Base-by-base conservation (phyloP, 2,888 invertebrate genomes). In the Ephialtes manifestator region DNA sequence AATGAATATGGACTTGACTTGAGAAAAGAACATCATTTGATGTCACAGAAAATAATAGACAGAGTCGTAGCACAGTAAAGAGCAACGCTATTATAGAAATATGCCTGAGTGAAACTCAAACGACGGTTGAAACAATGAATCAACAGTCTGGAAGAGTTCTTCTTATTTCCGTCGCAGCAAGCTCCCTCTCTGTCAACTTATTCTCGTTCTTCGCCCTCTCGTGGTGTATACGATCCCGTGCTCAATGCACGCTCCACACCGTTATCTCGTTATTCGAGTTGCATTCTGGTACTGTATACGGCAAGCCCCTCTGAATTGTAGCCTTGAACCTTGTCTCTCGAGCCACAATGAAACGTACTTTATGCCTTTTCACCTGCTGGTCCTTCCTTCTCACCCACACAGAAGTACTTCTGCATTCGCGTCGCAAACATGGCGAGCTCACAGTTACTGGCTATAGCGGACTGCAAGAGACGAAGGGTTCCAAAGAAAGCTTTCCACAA, bases 321-420 rank as follows among this genome's bases (percentile, higher is more conserved):
- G 84, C 84, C 81, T 85, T 85, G 81, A 79, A 85, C 81, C 53
- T 71, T 78, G 84, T 78, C 68, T 78, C 81, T 78, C 68, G 78
- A 48, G 75, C 65, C 74, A 85, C 84, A 85, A 81, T 85, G 81
- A 75, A 85, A 70, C 68, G 84, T 85, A 78, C 81, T 81, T 85
- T 81, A 78, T 74, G 43, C 76, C 72, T 60, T 18, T 39, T 48
- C 60, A 43, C 78, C 53, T 63, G 28, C 11, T 65, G 48, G 15
- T 39, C 48, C 58, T n/a, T 15, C 24, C 39, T 24, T 35, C 74
- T 68, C 31, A 18, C 35, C 35, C 53, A 24, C 60, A 35, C 24
- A 31, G 18, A 46, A 35, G 20, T 43, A 53, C 55, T 72, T 72
- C 51, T 46, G 35, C 58, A 28, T 15, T 51, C 58, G n/a, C 31